Evolutionary conservation across 2,113 vertebrate species (phyloP).

Genomic region (Myiozetetes cayanensis): DNA sequence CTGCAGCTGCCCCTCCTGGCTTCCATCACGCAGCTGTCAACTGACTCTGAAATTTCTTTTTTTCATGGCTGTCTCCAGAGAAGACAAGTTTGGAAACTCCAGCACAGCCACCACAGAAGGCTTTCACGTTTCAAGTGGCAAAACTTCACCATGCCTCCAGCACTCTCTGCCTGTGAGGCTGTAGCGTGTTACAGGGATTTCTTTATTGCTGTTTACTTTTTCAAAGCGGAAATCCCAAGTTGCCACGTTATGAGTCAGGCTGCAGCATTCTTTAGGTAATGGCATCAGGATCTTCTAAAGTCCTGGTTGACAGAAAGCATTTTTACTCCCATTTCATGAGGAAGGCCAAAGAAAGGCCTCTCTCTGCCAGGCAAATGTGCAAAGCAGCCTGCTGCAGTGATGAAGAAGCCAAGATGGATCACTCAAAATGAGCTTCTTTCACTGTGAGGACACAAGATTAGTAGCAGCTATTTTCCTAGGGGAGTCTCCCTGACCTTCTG

Average conservation of each 20-base stretch:
- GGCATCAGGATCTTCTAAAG: conserved; percentile 1
- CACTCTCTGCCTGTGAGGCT: background rate
- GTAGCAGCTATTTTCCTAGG: background rate
- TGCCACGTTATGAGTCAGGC: background rate
- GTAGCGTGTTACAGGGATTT: background rate
- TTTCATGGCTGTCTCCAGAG: background rate
- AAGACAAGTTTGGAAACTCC: conserved; percentile 20
- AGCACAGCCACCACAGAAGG: background rate
- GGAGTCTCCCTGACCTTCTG: background rate
- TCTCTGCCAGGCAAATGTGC: background rate
- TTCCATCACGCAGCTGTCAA: background rate
- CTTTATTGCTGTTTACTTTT: background rate
- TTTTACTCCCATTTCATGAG: background rate
- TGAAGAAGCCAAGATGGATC: background rate
- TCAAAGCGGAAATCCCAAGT: conserved; percentile 17
- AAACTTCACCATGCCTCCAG: background rate
- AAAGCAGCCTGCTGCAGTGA: background rate
- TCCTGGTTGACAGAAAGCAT: background rate
- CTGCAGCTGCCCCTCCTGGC: background rate
- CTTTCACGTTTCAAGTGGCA: background rate
- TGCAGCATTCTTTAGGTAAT: conserved; percentile 13
- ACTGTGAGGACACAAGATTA: background rate
- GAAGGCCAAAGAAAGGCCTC: background rate
- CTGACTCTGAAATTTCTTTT: conserved; percentile 39
- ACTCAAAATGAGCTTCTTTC: background rate